Evolutionary conservation across 1,140 invertebrate genomes (phyloP).

Genomic region (Drosophila arawakana): DNA sequence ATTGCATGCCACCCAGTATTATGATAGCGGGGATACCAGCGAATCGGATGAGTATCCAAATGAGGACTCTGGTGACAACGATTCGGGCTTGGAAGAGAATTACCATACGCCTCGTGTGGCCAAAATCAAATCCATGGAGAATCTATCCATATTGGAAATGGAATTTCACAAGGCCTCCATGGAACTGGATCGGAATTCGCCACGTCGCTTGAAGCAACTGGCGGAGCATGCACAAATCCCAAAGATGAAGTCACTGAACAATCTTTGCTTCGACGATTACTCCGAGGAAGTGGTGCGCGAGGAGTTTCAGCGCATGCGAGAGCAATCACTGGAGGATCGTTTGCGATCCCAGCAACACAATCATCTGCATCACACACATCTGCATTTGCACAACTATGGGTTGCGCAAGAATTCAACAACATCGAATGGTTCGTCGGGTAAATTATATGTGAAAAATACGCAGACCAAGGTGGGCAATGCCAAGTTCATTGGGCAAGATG

Average conservation of each 20-base stretch:
- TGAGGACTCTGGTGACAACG: slow-evolving; percentile 72
- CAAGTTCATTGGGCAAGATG: slow-evolving; percentile 81
- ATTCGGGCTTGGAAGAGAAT: slow-evolving; percentile 82
- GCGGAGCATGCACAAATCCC: slow-evolving; percentile 72
- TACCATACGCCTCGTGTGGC: slow-evolving; percentile 79
- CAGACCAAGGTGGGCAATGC: slow-evolving; percentile 79
- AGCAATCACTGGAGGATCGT: slow-evolving; percentile 65
- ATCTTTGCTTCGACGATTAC: slow-evolving; percentile 78
- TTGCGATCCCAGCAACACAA: slow-evolving; percentile 58
- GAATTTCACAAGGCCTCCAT: slow-evolving; percentile 81
- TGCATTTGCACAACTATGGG: slow-evolving; percentile 21
- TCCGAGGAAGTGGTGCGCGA: slow-evolving; percentile 67
- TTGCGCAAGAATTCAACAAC: slow-evolving; percentile 70
- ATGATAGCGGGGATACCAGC: slow-evolving; percentile 60
- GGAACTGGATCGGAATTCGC: slow-evolving; percentile 78
- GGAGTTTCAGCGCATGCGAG: slow-evolving; percentile 72
- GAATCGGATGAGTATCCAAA: slow-evolving; percentile 59
- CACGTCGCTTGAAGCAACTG: slow-evolving; percentile 72
- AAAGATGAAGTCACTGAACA: slow-evolving; percentile 83
- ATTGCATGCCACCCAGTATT: slow-evolving; percentile 60
- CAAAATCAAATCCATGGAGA: slow-evolving; percentile 84
- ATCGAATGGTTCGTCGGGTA: slow-evolving; percentile 68
- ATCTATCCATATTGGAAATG: slow-evolving; percentile 81
- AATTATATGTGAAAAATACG: slow-evolving; percentile 70
- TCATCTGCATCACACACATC: slow-evolving; percentile 8